Base-by-base conservation (phyloP, 2,888 invertebrate species). In the Ferdinandea cuprea region DNA sequence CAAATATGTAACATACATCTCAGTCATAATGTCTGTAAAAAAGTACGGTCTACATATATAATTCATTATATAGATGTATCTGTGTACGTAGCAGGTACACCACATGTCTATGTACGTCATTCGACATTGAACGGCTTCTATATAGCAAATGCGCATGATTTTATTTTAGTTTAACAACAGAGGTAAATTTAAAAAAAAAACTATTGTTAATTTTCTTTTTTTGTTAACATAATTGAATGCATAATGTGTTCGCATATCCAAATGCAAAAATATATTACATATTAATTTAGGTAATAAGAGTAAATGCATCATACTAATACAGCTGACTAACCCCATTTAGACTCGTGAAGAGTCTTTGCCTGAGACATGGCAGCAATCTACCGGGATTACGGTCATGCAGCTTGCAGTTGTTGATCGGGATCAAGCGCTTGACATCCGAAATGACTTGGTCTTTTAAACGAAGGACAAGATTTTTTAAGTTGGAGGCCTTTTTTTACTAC, bases 111-210 rank as follows among this genome's bases (percentile, higher is more conserved):
- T n/a, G 8, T 72, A 35, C 21, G n/a, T 74, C 50, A 80, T 63
- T 42, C 69, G 76, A 44, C 76, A 80, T 76, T 80, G 80, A 76
- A 81, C 35, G 81, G 81, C 81, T 81, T 81, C 81, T 72, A 54
- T 13, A 30, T 35, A 30, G 8, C 25, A 13, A 56, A 59, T 77
- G 81, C 81, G 81, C 81, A 81, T 81, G 81, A 54, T 77, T 71
- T 54, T n/a, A 13, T 13, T 72, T 72, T 35, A 30, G 54, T 65
- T 71, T 65, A 32, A 65, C 35, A 65, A 17, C 46, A 35, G 44
- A 25, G 46, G 54, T 63, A 50, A 71, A 63, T 21, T n/a, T n/a
- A n/a, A 17, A 42, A 68, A 66, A 61, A 61, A 68, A 68, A 73
- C 54, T 68, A 68, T 68, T 40, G 15, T 59, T 50, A 30, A 42